phyloP scores from a whole-genome alignment of 2,888 invertebrate species.

The Cephus nigrinus region DNA sequence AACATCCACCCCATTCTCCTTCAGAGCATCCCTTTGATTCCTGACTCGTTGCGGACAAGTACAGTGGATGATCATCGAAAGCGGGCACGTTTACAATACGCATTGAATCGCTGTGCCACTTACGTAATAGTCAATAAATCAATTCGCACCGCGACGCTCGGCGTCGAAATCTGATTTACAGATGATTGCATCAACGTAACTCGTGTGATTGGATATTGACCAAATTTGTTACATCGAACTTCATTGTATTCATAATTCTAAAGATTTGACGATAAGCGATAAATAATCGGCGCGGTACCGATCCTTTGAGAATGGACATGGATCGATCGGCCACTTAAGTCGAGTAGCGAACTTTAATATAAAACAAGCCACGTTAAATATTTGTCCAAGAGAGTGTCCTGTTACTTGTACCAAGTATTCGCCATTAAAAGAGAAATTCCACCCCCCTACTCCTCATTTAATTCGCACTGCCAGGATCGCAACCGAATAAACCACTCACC shows the following conservation, averaged over 20 bases:
- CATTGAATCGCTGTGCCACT: slow-evolving; percentile 38
- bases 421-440: slow-evolving; percentile 65
- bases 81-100: slow-evolving; percentile 16
- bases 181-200: not conserved
- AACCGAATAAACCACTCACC: slow-evolving; percentile 56
- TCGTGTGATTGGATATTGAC: too few relatives aligned
- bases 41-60: slow-evolving; percentile 25
- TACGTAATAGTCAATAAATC: slow-evolving; percentile 45
- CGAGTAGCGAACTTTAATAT: not conserved
- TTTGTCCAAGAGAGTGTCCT: not conserved
- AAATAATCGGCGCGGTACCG: not conserved
- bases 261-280: not conserved
- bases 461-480: slow-evolving; percentile 37
- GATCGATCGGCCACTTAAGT: not conserved
- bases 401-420: slow-evolving; percentile 37
- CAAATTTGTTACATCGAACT: not conserved
- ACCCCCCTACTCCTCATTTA: slow-evolving; percentile 53
- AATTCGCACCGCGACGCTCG: slow-evolving; percentile 29
- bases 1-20: not conserved
- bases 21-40: slow-evolving; percentile 7
- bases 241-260: not conserved
- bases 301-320: not conserved
- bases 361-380: not conserved
- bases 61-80: slow-evolving; percentile 12
- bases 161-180: not conserved